phyloP scores from a whole-genome alignment of 2,888 invertebrate genomes.

The Platycnemis pennipes region DNA sequence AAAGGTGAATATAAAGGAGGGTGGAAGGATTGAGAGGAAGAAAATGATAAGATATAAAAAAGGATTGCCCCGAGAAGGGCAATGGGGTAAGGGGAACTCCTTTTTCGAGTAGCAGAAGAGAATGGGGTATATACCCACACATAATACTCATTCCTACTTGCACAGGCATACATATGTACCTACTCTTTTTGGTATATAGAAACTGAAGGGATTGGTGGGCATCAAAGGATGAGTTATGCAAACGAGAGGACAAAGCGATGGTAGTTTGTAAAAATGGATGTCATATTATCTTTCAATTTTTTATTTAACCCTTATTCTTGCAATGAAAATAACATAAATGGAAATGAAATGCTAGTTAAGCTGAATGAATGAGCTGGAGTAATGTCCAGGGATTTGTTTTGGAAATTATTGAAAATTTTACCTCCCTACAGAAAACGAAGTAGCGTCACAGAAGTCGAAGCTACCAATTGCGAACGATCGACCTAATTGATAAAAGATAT shows the following conservation, averaged over 20 bases:
- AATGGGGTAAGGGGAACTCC: background rate
- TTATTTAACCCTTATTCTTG: background rate
- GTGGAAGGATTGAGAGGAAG: background rate
- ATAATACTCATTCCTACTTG: background rate
- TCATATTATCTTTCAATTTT: background rate
- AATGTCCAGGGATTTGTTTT: background rate
- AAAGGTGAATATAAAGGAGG: background rate
- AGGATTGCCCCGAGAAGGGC: constrained; percentile 4
- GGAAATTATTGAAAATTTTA: background rate
- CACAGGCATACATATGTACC: background rate
- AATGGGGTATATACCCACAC: background rate
- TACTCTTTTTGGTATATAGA: background rate
- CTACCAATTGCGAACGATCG: too few relatives aligned
- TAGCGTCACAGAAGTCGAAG: too few relatives aligned
- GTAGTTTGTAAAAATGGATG: background rate
- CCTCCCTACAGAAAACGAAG: background rate
- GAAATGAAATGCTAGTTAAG: background rate
- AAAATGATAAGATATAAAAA: background rate
- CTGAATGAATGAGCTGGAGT: background rate
- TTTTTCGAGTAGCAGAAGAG: background rate
- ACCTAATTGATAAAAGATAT: too few relatives aligned
- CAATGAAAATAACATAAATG: background rate
- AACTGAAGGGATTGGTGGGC: background rate
- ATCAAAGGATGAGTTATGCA: background rate
- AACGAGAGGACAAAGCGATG: background rate